phyloP scores from a whole-genome alignment of 1,140 invertebrate genomes.

The Drosophila melanica region DNA sequence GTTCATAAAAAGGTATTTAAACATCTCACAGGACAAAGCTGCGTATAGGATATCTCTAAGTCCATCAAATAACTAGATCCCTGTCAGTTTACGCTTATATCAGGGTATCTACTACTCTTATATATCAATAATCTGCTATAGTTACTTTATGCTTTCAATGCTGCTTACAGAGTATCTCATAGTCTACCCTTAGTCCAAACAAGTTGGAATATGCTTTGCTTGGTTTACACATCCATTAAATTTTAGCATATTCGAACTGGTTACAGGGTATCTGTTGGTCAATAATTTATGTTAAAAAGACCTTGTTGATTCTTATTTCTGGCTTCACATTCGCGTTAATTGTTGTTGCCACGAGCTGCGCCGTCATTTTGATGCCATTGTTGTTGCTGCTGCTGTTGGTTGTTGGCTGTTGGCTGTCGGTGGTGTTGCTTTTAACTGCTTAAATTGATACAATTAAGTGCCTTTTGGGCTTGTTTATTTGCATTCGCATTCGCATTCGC shows the following conservation, averaged over 20 bases:
- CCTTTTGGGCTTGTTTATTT: slow-evolving; percentile 70
- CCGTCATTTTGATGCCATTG: slow-evolving; percentile 32
- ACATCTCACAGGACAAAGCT: no score
- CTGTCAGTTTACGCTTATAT: background rate
- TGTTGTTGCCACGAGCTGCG: slow-evolving; percentile 24
- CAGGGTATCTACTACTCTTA: slow-evolving; percentile 2
- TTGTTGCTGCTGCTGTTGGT: slow-evolving; percentile 2
- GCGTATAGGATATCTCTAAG: no score
- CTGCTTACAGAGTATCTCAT: background rate
- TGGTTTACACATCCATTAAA: background rate
- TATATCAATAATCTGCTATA: no score
- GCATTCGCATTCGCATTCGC: slow-evolving; percentile 54
- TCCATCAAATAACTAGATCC: no score
- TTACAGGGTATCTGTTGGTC: slow-evolving; percentile 6
- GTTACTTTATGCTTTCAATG: no score
- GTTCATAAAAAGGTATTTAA: no score
- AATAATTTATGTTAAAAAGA: background rate
- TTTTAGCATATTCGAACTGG: no score
- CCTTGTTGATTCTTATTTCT: slow-evolving; percentile 8
- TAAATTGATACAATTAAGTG: slow-evolving; percentile 79
- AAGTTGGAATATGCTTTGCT: background rate
- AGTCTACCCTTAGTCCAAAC: background rate
- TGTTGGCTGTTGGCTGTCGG: slow-evolving; percentile 7
- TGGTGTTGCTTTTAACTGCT: slow-evolving; percentile 58
- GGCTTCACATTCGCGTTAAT: slow-evolving; percentile 28